A percentile compares a stretch with the other conserved stretches of the same genome.
These are phyloP conservation scores for Agapostemon virescens DNA, from an alignment of 2,888 invertebrate species.

Conservation along the genomic window DNA sequence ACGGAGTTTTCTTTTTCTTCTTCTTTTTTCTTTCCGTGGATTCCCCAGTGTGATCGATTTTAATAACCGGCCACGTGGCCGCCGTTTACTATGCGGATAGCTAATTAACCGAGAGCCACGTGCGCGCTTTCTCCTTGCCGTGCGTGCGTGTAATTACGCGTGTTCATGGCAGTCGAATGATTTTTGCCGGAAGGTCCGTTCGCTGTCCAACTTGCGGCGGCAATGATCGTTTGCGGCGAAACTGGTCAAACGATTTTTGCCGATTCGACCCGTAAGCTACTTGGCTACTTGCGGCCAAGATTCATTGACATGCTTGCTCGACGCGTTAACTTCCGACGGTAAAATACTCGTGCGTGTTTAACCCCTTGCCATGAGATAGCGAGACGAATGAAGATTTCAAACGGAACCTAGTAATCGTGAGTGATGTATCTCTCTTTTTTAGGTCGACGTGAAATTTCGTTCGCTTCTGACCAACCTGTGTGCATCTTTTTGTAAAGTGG, in stretches of 20 bases:
- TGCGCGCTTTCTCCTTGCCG: constrained; percentile 71
- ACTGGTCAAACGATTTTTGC: constrained; percentile 3
- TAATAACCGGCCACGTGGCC: constrained; percentile 63
- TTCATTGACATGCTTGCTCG: not conserved
- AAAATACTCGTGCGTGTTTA: too few relatives aligned
- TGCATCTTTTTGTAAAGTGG: too few relatives aligned
- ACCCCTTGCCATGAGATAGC: too few relatives aligned
- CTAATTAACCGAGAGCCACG: constrained; percentile 75
- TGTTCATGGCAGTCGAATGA: constrained; percentile 11
- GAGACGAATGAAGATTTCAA: too few relatives aligned
- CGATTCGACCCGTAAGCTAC: not conserved
- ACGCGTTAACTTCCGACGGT: not conserved
- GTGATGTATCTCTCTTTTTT: not conserved
- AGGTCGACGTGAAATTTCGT: not conserved
- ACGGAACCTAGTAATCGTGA: not conserved
- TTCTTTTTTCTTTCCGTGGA: constrained; percentile 52
- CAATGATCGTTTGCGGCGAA: not conserved
- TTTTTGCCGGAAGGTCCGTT: constrained; percentile 2
- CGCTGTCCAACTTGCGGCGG: not conserved
- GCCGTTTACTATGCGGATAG: constrained; percentile 59
- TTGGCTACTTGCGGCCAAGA: not conserved
- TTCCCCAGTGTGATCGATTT: constrained; percentile 55
- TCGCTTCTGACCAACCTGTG: too few relatives aligned
- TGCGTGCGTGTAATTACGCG: constrained; percentile 55
- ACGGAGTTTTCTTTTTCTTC: too few relatives aligned